Conservation (phyloP, 1,140 invertebrate genomes). For the Drosophila insularis region DNA sequence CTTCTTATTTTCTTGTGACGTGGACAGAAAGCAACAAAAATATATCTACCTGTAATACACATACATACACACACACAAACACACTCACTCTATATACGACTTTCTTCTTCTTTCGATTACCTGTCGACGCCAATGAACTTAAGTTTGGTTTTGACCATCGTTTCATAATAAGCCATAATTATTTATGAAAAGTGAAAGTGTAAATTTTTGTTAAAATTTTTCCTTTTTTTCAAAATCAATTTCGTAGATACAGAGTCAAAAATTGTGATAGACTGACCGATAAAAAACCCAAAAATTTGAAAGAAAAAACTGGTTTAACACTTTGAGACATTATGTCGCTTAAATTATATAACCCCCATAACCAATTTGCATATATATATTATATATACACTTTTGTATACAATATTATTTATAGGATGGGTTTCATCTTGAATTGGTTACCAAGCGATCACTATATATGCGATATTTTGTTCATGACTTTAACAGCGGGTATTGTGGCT, state of each 20-base stretch:
- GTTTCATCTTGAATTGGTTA: slow-evolving; percentile 73
- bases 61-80: slow-evolving; percentile 24
- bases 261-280: slow-evolving; percentile 34
- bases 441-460: slow-evolving; percentile 73
- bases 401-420: slow-evolving; percentile 74
- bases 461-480: slow-evolving; percentile 66
- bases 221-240: slow-evolving; percentile 30
- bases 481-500: slow-evolving; percentile 66
- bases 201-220: slow-evolving; percentile 42
- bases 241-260: slow-evolving; percentile 38
- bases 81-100: slow-evolving; percentile 37
- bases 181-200: slow-evolving; percentile 67
- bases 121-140: slow-evolving; percentile 64
- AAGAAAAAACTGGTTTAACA: slow-evolving; percentile 59
- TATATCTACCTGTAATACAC: slow-evolving; percentile 12
- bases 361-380: slow-evolving; percentile 58
- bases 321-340: slow-evolving; percentile 17
- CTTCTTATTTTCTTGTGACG: slow-evolving; percentile 51
- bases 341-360: slow-evolving; percentile 59
- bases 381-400: slow-evolving; percentile 31
- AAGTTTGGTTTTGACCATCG: slow-evolving; percentile 18
- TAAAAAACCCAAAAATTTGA: slow-evolving; percentile 31
- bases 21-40: slow-evolving; percentile 57
- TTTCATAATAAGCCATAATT: slow-evolving; percentile 70
- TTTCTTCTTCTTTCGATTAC: slow-evolving; percentile 49